A percentile compares a stretch with the other conserved stretches of the same genome.
Conservation (phyloP, 2,113 vertebrate species). For the Cyanoliseus patagonus region DNA sequence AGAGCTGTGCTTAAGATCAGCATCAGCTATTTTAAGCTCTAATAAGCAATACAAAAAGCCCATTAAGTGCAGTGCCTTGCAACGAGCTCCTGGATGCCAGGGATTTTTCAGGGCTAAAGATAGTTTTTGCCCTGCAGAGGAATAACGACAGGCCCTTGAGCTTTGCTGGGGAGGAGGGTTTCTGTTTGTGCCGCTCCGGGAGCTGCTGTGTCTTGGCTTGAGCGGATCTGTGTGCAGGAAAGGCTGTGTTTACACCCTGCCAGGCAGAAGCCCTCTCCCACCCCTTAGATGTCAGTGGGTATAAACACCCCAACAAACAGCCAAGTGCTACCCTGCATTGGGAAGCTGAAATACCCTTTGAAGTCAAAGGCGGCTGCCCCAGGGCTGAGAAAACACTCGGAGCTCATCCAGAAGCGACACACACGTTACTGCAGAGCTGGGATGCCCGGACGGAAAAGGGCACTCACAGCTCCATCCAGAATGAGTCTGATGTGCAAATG, state of each 20-base stretch:
- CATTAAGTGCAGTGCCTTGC: neutral
- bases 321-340: neutral
- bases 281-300: slow-evolving; percentile 20
- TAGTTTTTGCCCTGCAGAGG: neutral
- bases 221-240: neutral
- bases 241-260: slow-evolving; percentile 51
- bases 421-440: neutral
- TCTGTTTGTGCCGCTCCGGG: neutral
- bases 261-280: slow-evolving; percentile 51
- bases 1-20: neutral
- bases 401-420: slow-evolving; percentile 13
- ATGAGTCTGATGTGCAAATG: neutral
- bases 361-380: slow-evolving; percentile 28
- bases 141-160: neutral
- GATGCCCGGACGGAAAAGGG: neutral
- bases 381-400: slow-evolving; percentile 35
- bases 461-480: neutral
- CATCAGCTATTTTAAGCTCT: neutral
- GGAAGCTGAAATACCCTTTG: slow-evolving; percentile 31
- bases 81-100: neutral
- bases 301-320: slow-evolving; percentile 41
- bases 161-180: neutral
- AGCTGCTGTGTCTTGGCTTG: neutral
- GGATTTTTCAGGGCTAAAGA: neutral
- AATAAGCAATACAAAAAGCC: neutral